Evolutionary conservation across 2,113 vertebrate species (phyloP), one percentile per base, ranked within the genome.

Genomic region (Callipepla squamata): DNA sequence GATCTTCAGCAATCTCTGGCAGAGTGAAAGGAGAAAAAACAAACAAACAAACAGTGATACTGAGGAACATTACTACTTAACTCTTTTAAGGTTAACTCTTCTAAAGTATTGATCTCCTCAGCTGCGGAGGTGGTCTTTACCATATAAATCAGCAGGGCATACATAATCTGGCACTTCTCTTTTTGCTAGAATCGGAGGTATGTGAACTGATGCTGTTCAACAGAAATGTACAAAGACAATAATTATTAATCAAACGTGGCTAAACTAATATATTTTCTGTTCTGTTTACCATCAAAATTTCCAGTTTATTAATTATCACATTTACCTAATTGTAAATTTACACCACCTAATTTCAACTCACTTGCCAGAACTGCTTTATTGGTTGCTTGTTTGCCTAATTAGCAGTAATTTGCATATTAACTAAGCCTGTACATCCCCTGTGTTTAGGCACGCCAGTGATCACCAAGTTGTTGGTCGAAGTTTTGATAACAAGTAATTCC

Each of bases 401-500:
- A 90, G n/a, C 30, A 69, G 61, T 45, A 84, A 96, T 93, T 66
- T 93, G 48, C 40, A 42, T 83, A 92, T 93, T 94, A 94, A 95
- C 53, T 79, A 48, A 84, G 74, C 36, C 82, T 75, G 30, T 62
- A 58, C 65, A 36, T 73, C 91, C 40, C 28, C 61, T 11, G 61
- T 81, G 62, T 40, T 88, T 66, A 76, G 87, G 23, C 87, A 90
- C 8, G 22, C 5, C 65, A 38, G 30, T 6, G 6, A 90, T 86
- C 66, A 79, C 19, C n/a, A 58, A 84, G 80, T 40, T 76, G 40
- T 38, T 79, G 87, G 85, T 88, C 69, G 88, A 86, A 81, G 82
- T 88, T 93, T 87, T 90, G 65, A 86, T 78, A 84, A 77, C 80
- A 89, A 75, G 30, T 23, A 90, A 72, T 14, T 53, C 40, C 53